Evolutionary conservation across 2,888 invertebrate genomes (phyloP), one percentile per base, ranked within the genome.

Genomic region (Cyrtodaria siliqua): DNA sequence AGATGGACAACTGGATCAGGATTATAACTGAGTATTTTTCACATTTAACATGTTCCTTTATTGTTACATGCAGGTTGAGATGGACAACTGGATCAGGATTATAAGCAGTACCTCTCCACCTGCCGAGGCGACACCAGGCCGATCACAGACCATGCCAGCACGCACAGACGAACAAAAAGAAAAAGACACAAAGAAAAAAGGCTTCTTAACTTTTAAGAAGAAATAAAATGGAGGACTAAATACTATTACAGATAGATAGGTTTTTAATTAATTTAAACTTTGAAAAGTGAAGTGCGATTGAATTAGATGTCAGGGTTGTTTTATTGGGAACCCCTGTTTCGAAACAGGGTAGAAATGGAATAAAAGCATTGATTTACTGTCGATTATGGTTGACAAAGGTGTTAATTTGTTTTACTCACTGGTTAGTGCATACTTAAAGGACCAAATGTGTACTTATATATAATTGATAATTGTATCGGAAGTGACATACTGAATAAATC

Each of bases 131-230:
- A 79, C 88, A 29, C 84, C 90, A 14, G 77, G 82, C 59, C 95
- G 96, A 70, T 95, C 97, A 87, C 98, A 98, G 94, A 98, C 98
- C 89, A 95, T 98, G 94, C 99, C 98, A 89, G 97, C 98, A 38
- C 79, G 87, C 29, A 96, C 96, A 94, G 97, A 96, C 91, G 97
- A 97, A 94, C 44, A 67, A 24, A 42, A 97, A 93, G n/a, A 67
- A 24, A 98, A 98, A 94, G 97, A 96, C 91, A 97, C 97, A 94
- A 96, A 97, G 93, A 98, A 98, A 95, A 96, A 97, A 93, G 97
- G 97, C 94, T 98, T 99, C 95, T 98, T 99, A 95, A 98, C 98
- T 93, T 96, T 98, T 94, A 98, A 98, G 95, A 98, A 98, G 96
- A 98, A 97, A 96, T 90, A 89, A 70, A 71, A 47, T 18, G 23